These are phyloP conservation scores for Arenicola marina DNA, from an alignment of 2,888 invertebrate species.

Conservation along the genomic window DNA sequence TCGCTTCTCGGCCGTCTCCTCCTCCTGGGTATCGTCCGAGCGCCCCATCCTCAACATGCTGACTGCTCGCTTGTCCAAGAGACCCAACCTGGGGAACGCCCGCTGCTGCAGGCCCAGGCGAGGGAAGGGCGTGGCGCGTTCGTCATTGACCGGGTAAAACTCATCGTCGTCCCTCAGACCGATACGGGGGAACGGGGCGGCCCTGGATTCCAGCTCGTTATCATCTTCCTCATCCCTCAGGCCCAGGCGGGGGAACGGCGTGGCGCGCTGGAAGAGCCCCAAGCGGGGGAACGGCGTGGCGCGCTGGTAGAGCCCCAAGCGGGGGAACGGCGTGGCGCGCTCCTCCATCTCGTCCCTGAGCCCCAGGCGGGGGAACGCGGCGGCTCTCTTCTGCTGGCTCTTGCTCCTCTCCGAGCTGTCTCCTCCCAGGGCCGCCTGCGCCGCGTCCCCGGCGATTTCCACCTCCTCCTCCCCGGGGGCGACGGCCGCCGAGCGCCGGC, in stretches of 20 bases:
- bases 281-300: neutral
- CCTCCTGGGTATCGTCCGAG: neutral
- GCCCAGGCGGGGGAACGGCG: neutral
- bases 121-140: neutral
- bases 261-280: neutral
- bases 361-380: neutral
- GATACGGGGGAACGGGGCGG: neutral
- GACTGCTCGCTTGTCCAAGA: neutral
- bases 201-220: neutral
- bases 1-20: conserved; percentile 11
- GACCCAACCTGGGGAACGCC: neutral
- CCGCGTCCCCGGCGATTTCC: too few relatives aligned
- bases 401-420: neutral
- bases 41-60: neutral
- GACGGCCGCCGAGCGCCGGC: neutral
- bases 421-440: too few relatives aligned
- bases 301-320: neutral
- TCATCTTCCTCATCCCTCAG: neutral
- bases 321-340: neutral
- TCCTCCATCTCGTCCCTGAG: neutral
- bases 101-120: neutral
- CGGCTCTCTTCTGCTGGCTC: neutral
- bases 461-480: neutral
- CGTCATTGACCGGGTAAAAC: neutral
- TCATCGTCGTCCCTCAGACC: neutral